Conservation (phyloP, 1,140 invertebrate genomes). For the Drosophila yakuba region DNA sequence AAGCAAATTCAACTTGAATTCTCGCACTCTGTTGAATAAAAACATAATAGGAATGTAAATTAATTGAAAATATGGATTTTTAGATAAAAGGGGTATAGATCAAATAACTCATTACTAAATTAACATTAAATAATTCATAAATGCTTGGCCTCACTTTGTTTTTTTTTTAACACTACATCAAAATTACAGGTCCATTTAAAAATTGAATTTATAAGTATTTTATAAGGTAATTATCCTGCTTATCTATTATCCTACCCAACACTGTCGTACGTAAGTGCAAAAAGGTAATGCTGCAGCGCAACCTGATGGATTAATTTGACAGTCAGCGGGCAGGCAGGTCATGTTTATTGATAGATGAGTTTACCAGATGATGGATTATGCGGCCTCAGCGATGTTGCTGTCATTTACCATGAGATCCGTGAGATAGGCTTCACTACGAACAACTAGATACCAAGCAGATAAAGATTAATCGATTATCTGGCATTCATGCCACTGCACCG, state of each 20-base stretch:
- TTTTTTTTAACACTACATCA: no score
- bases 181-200: no score
- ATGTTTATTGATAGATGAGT: conserved; percentile 37
- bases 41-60: no score
- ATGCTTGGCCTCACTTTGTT: no score
- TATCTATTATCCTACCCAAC: not conserved
- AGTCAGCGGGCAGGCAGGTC: conserved; percentile 11
- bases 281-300: conserved; percentile 19
- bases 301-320: conserved; percentile 27
- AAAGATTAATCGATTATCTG: conserved; percentile 40
- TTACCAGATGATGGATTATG: conserved; percentile 29
- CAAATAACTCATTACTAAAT: no score
- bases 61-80: no score
- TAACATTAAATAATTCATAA: no score
- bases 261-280: not conserved
- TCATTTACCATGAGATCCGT: conserved; percentile 23
- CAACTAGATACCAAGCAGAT: conserved; percentile 20
- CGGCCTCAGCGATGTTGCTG: not conserved
- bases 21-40: no score
- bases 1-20: not conserved
- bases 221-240: not conserved
- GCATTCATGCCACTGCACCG: conserved; percentile 2
- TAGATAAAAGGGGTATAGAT: no score
- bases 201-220: not conserved
- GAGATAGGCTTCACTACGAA: not conserved